Base-by-base conservation (phyloP, 2,113 vertebrate genomes). In the Bufo bufo region DNA sequence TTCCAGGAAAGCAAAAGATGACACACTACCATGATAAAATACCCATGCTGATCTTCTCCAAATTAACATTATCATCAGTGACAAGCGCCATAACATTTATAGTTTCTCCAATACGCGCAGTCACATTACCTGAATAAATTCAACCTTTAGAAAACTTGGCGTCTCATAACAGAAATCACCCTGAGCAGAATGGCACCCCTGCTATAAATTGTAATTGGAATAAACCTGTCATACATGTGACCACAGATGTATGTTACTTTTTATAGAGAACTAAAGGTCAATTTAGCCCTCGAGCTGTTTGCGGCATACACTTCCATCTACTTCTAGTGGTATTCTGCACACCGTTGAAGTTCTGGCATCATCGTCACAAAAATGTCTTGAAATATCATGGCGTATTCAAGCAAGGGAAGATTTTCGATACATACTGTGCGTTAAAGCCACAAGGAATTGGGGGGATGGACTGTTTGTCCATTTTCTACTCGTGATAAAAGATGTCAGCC, bases 211-310 rank as follows among this genome's bases (percentile, higher is more conserved):
- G 69, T 59, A 74, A 85, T 74, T 85, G 50, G 23, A 85, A 85
- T 85, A 85, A 85, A 85, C 17, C 83, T 85, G 69, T 85, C 66
- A 85, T 59, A 85, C 69, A 74, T 85, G 66, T 56, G 66, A n/a
- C 63, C 65, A 58, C 72, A 74, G 69, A 74, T 85, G 66, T 85
- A 85, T 74, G 71, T 85, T 85, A 75, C 69, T 43, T 85, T 84
- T 75, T 85, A 74, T 85, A 85, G 17, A 20, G 52, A 72, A 59
- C 6, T 85, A 85, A 85, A 85, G 66, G 83, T 85, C 83, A 85
- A 71, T 84, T 54, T 71, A 54, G 63, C 82, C 82, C 69, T 23
- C 7, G 65, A 85, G 83, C 83, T 58, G 52, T 56, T 85, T 72
- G 82, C 65, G 54, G 61, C 33, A 54, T 54, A 69, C 82, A 13